Conservation (phyloP, 2,888 invertebrate species). For the Plagodis pulveraria region DNA sequence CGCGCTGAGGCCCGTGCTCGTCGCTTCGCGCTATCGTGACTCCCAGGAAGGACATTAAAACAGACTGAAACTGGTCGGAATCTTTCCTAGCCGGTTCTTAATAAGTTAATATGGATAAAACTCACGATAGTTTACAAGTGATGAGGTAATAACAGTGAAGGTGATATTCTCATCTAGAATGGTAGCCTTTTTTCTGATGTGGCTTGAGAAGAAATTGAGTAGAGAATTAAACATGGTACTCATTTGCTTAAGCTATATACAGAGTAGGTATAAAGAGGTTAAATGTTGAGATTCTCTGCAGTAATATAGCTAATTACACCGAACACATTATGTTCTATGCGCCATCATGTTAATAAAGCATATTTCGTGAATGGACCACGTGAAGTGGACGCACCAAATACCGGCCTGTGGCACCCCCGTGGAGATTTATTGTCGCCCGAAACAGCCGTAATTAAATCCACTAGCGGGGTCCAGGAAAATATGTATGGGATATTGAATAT, state of each 20-base stretch:
- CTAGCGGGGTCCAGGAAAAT: slow-evolving; percentile 3
- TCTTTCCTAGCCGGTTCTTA: too few species aligned
- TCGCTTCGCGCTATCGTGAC: too few species aligned
- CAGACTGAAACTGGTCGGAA: too few species aligned
- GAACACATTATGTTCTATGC: slow-evolving; percentile 5
- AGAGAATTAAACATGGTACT: not conserved
- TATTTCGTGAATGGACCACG: slow-evolving; percentile 11
- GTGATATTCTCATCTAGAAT: too few species aligned
- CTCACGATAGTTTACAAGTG: too few species aligned
- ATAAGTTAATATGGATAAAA: too few species aligned
- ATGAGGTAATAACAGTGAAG: too few species aligned
- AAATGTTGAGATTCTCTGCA: not conserved
- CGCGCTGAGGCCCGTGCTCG: too few species aligned
- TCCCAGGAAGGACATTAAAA: too few species aligned
- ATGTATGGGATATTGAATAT: slow-evolving; percentile 6
- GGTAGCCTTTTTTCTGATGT: too few species aligned
- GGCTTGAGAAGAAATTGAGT: too few species aligned
- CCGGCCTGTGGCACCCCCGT: slow-evolving; percentile 6
- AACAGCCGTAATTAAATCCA: slow-evolving; percentile 32
- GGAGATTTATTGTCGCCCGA: slow-evolving; percentile 33
- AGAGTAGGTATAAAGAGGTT: not conserved
- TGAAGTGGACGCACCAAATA: slow-evolving; percentile 1
- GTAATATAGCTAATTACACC: slow-evolving; percentile 12
- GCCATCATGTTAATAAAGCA: slow-evolving; percentile 9
- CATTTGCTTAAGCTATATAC: not conserved